These are phyloP conservation scores for Microdon myrmicae DNA, from an alignment of 2,888 invertebrate species.

Conservation along the genomic window DNA sequence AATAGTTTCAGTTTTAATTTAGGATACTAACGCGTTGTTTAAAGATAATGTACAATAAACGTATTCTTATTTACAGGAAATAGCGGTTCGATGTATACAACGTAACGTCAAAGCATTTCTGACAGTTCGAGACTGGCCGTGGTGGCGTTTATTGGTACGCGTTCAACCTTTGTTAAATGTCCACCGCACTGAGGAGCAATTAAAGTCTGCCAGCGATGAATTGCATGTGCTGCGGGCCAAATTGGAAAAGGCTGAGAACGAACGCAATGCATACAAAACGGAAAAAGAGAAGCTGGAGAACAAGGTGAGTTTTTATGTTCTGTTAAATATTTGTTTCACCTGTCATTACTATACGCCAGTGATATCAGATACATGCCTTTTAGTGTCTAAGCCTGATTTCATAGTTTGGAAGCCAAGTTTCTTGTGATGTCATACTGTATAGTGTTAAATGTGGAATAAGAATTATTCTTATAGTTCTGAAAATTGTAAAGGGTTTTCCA, in stretches of 20 bases:
- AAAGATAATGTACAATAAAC: no score
- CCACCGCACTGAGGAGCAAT: slow-evolving; percentile 91
- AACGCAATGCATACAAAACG: slow-evolving; percentile 84
- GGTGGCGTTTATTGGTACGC: slow-evolving; percentile 94
- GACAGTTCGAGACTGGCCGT: slow-evolving; percentile 93
- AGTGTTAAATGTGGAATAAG: no score
- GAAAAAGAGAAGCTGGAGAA: slow-evolving; percentile 90
- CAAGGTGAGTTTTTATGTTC: slow-evolving; percentile 80
- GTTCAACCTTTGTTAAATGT: slow-evolving; percentile 93
- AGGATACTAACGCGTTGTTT: no score
- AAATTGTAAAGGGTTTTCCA: no score
- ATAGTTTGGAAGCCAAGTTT: no score
- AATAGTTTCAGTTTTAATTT: no score
- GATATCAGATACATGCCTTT: no score
- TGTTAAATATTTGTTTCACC: no score
- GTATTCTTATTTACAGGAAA: slow-evolving; percentile 71
- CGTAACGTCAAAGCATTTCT: slow-evolving; percentile 93
- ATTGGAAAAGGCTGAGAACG: slow-evolving; percentile 87
- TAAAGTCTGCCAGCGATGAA: slow-evolving; percentile 86
- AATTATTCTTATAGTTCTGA: no score
- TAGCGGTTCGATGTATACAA: slow-evolving; percentile 92
- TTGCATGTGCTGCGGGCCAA: slow-evolving; percentile 82
- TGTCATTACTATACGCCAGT: no score
- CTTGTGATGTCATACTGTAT: no score
- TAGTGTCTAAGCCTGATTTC: no score